Evolutionary conservation across 23 tunicate genomes (phyloP), one percentile per base, ranked within the genome.

Genomic region (Corella eumyota): DNA sequence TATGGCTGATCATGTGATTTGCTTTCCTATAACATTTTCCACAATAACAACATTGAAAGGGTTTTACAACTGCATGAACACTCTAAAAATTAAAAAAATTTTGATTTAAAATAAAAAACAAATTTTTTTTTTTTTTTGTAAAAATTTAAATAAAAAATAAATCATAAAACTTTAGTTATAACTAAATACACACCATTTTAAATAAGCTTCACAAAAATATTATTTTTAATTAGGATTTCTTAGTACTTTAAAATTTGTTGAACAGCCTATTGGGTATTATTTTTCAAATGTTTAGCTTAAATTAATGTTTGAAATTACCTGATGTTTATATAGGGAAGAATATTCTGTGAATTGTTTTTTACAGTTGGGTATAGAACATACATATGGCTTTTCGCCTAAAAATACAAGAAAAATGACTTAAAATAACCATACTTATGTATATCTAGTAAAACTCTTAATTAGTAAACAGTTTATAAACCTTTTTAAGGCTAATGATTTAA

Each of bases 311-410:
- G 15, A 40, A 40, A 40, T 40, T 9, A 84, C 94, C 83, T 75
- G 83, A 50, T 84, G 94, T 35, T 84, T 84, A 29, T 84, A 84
- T 28, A 68, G 67, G 7, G 94, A 84, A 5, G 94, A 84, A 69
- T 84, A 73, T 57, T 84, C 94, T n/a, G 94, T 69, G 37, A 84
- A 84, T 50, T 69, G 74, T 58, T 75, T 84, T 6, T 67, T 67
- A 36, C 94, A 84, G 25, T 52, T 58, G 30, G 45, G 44, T 51
- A 66, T 62, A n/a, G 44, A 48, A 59, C 94, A 84, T 0, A 50
- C 74, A 53, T 68, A 84, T 5, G 94, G 94, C 55, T 84, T 84
- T 75, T 84, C 94, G 0, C 94, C 94, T 84, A 46, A 55, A 46
- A 62, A 49, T n/a, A 62, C 21, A 69, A 31, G 23, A 25, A 38